Conservation (phyloP, 2,888 invertebrate genomes). For the Mesorhabditis spiculigera region DNA sequence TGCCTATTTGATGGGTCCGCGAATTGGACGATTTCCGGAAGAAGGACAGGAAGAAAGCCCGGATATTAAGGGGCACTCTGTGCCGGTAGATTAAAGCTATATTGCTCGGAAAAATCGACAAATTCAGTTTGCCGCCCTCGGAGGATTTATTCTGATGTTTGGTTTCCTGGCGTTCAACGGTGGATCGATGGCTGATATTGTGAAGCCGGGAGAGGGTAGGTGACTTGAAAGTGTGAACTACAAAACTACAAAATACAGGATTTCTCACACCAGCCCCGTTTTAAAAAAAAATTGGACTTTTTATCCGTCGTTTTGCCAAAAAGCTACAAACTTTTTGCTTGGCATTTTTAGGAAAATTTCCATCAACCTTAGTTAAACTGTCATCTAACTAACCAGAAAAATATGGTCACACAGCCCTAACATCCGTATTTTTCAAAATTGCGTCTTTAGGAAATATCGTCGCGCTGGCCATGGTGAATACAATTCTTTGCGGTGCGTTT, state of each 20-base stretch:
- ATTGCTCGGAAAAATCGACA: background rate
- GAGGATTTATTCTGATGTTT: slow-evolving; percentile 65
- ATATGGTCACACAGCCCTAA: too few relatives aligned
- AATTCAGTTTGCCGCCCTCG: slow-evolving; percentile 63
- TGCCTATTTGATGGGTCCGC: slow-evolving; percentile 62
- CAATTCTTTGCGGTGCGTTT: slow-evolving; percentile 63
- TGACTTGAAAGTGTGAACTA: too few relatives aligned
- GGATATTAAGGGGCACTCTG: slow-evolving; percentile 61
- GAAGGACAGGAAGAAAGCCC: slow-evolving; percentile 40
- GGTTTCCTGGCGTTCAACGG: slow-evolving; percentile 67
- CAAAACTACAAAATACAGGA: too few relatives aligned
- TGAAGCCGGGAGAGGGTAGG: slow-evolving; percentile 59
- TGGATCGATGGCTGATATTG: slow-evolving; percentile 60
- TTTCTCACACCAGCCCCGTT: too few relatives aligned
- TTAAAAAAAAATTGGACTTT: too few relatives aligned
- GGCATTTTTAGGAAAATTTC: too few relatives aligned
- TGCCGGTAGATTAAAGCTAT: slow-evolving; percentile 29
- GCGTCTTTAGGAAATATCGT: slow-evolving; percentile 49
- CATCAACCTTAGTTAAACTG: too few relatives aligned
- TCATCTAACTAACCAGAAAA: too few relatives aligned
- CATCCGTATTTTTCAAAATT: too few relatives aligned
- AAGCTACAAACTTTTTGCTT: too few relatives aligned
- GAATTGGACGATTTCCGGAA: slow-evolving; percentile 63
- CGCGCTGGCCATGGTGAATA: slow-evolving; percentile 63
- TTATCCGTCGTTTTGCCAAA: too few relatives aligned